Base-by-base conservation (phyloP, 2,888 invertebrate genomes). In the Platycnemis pennipes region DNA sequence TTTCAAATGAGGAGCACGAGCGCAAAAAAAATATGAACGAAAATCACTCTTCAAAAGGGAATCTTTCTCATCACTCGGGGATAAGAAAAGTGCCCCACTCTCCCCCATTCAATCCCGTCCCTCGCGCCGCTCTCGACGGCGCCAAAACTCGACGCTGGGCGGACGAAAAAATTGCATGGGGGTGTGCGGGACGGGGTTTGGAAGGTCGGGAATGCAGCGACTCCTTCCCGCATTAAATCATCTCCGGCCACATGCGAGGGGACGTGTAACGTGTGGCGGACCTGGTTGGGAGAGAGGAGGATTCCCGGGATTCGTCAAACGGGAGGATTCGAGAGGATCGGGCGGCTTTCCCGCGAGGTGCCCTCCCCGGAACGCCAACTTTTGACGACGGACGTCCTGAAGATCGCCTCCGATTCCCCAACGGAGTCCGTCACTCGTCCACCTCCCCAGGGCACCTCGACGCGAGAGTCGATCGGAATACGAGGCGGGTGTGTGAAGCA, bases 181-280 rank as follows among this genome's bases (percentile, higher is more conserved):
- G n/a, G n/a, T n/a, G n/a, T n/a, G n/a, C n/a, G n/a, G n/a, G n/a
- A n/a, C n/a, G n/a, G n/a, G n/a, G n/a, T n/a, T n/a, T n/a, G n/a
- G n/a, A n/a, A n/a, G n/a, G n/a, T n/a, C n/a, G n/a, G n/a, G n/a
- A n/a, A n/a, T n/a, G n/a, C n/a, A n/a, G n/a, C n/a, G n/a, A n/a
- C n/a, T n/a, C n/a, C n/a, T n/a, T n/a, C n/a, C n/a, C 37, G 77
- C 77, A 77, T 77, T 77, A 77, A 77, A 13, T 77, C 77, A 77
- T 77, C 31, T 77, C 77, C 77, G 8, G 91, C 8, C 63, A 5
- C 45, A 63, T 53, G 91, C 8, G 91, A 26, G 44, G 26, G 22
- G 91, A 49, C 44, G 87, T 26, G 87, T 1, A 45, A 44, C n/a
- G 63, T 37, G 91, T 26, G 42, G 91, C 44, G 26, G 42, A 37